Evolutionary conservation across 2,888 invertebrate genomes (phyloP).

Genomic region (Troglohyphantes excavatus): DNA sequence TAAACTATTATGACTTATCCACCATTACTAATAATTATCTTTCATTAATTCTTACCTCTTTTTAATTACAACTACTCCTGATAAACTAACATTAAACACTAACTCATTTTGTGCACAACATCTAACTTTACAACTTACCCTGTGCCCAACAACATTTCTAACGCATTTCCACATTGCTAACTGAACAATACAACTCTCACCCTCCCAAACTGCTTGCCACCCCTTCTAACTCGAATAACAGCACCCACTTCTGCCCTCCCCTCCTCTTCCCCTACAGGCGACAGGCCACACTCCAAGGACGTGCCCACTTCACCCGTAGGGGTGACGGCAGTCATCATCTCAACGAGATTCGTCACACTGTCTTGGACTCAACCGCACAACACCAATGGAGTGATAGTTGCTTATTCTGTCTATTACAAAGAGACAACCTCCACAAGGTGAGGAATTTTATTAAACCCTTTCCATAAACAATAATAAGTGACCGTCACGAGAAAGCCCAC

Average conservation of each 20-base stretch:
- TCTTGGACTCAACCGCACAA: conserved; percentile 92
- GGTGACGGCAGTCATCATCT: conserved; percentile 90
- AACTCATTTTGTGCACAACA: no score
- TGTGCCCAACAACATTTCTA: no score
- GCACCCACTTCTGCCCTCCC: conserved; percentile 57
- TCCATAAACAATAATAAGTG: no score
- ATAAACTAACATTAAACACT: no score
- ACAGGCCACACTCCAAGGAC: conserved; percentile 79
- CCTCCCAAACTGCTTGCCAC: background rate
- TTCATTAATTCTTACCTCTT: no score
- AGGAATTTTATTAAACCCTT: conserved; percentile 80
- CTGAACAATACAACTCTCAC: no score
- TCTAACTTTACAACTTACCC: no score
- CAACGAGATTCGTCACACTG: conserved; percentile 93
- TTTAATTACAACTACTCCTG: background rate
- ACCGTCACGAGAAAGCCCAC: no score
- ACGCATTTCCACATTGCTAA: no score
- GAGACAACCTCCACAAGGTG: conserved; percentile 94
- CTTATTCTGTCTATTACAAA: conserved; percentile 93
- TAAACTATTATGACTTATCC: no score
- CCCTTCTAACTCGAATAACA: background rate
- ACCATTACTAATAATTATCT: background rate
- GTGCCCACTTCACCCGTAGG: conserved; percentile 88
- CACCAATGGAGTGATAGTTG: conserved; percentile 87
- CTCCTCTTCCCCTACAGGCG: conserved; percentile 79